phyloP scores from a whole-genome alignment of 2,888 invertebrate species.

The Campoplex capitator region DNA sequence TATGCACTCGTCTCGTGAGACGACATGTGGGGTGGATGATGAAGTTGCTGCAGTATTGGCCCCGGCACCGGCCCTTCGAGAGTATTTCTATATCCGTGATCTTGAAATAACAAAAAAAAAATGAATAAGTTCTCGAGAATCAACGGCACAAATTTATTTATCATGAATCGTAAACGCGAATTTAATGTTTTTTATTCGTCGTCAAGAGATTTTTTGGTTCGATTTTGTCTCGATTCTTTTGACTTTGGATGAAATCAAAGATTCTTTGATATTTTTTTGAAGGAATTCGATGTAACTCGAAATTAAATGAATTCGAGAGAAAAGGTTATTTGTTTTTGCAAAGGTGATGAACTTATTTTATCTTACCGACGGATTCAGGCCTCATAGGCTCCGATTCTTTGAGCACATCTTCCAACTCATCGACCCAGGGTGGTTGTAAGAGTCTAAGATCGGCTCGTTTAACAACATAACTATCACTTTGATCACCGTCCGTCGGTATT shows the following conservation, averaged over 20 bases:
- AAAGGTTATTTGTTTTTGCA: background rate
- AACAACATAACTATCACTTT: conserved; percentile 88
- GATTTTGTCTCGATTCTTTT: no score
- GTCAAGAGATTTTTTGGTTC: background rate
- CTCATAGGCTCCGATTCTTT: conserved; percentile 84
- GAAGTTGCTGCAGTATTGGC: conserved; percentile 80
- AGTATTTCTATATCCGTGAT: conserved; percentile 81
- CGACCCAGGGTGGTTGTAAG: conserved; percentile 97
- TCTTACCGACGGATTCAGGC: conserved; percentile 77
- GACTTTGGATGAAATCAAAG: no score
- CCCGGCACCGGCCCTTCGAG: conserved; percentile 80
- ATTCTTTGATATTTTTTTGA: no score
- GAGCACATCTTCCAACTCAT: conserved; percentile 92
- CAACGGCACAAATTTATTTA: background rate
- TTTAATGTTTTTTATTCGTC: background rate
- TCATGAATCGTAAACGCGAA: background rate
- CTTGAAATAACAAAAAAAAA: conserved; percentile 64
- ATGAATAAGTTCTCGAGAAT: background rate
- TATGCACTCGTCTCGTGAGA: conserved; percentile 83
- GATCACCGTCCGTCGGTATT: conserved; percentile 85
- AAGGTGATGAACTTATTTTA: background rate
- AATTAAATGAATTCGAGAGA: no score
- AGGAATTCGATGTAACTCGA: no score
- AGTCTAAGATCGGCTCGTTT: conserved; percentile 96
- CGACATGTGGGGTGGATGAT: conserved; percentile 80